These are phyloP conservation scores for Pedetes capensis DNA, from an alignment of 2,113 vertebrate genomes.

Conservation along the genomic window DNA sequence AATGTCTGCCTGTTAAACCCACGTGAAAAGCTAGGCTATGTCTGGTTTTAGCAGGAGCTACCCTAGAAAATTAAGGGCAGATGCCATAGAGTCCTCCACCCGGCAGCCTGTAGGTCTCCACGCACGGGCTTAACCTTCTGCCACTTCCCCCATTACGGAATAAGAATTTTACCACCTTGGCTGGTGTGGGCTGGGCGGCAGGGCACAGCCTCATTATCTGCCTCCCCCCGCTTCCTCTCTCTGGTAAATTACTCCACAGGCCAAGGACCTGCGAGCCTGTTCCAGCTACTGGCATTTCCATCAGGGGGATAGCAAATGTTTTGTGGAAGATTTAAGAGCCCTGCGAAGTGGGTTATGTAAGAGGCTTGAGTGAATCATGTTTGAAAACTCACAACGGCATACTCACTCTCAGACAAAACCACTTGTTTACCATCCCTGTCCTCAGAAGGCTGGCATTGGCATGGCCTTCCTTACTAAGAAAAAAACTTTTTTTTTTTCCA, in stretches of 20 bases:
- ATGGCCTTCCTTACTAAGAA: background rate
- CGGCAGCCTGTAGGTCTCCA: background rate
- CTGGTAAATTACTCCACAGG: background rate
- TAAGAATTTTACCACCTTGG: background rate
- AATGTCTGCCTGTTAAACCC: background rate
- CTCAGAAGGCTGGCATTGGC: background rate
- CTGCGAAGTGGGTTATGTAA: background rate
- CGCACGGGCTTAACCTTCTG: background rate
- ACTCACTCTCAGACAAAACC: background rate
- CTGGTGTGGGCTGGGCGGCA: background rate
- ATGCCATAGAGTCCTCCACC: background rate
- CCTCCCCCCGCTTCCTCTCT: background rate
- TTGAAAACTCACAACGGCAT: background rate
- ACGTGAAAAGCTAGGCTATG: background rate
- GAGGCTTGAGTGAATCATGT: background rate
- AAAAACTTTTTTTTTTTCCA: no score
- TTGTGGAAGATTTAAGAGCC: background rate
- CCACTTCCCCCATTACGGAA: background rate
- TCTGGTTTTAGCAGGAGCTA: background rate
- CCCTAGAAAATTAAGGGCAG: background rate
- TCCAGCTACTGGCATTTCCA: background rate
- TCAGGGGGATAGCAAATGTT: background rate
- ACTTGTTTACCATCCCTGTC: background rate
- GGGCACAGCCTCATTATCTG: background rate
- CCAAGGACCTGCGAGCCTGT: background rate